Conservation (phyloP, 37 sponge, comb jelly and placozoan genomes). For the Aphrocallistes beatrix region DNA sequence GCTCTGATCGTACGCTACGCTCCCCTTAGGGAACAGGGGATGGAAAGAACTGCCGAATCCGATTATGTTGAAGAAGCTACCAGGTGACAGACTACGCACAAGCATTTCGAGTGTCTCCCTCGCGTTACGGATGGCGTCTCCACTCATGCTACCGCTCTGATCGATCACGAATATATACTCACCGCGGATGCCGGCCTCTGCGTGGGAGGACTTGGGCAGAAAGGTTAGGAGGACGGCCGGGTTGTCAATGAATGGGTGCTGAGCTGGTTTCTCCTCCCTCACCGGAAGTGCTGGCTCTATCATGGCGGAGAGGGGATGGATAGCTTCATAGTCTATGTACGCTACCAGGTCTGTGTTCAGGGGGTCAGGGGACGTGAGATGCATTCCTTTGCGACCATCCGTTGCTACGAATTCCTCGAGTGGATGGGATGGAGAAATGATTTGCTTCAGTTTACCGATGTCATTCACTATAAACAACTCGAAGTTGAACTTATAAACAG, state of each 20-base stretch:
- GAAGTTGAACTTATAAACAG: conserved; percentile 19
- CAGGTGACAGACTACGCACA: conserved; percentile 62
- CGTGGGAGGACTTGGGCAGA: conserved; percentile 36
- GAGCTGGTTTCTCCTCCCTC: not conserved
- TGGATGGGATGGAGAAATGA: not conserved
- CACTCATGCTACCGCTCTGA: conserved; percentile 74
- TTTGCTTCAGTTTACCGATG: not conserved
- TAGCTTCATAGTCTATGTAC: not conserved
- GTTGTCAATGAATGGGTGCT: conserved; percentile 25
- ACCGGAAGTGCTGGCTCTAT: not conserved
- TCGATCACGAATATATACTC: conserved; percentile 69
- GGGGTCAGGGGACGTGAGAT: not conserved
- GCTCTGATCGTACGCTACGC: conserved; percentile 46
- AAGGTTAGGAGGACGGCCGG: conserved; percentile 52
- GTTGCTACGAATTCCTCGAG: not conserved
- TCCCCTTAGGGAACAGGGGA: conserved; percentile 32
- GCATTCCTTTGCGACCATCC: conserved; percentile 8
- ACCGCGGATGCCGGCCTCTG: conserved; percentile 14
- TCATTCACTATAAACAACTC: not conserved
- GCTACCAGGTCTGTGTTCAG: not conserved
- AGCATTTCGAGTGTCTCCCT: conserved; percentile 59
- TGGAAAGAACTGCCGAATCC: conserved; percentile 53
- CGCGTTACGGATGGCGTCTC: conserved; percentile 45
- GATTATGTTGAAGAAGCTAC: conserved; percentile 67
- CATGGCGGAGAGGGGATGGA: not conserved